Conservation (phyloP, 2,888 invertebrate species). For the Stictocephala bisonia region DNA sequence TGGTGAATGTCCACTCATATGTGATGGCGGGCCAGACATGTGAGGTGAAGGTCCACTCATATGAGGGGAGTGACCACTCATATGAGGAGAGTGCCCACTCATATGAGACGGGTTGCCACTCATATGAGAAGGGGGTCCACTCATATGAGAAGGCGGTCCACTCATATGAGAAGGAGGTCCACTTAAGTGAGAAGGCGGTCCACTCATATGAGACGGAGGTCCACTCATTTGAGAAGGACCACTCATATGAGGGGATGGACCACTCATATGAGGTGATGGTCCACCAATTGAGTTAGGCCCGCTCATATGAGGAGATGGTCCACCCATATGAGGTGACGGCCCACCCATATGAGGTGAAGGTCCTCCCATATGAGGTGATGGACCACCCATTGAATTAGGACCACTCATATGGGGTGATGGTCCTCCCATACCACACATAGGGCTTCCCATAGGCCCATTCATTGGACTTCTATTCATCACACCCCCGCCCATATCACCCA, state of each 20-base stretch:
- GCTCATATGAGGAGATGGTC: slow-evolving; percentile 61
- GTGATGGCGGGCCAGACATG: slow-evolving; percentile 20
- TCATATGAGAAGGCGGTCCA: slow-evolving; percentile 44
- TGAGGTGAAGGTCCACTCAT: slow-evolving; percentile 12
- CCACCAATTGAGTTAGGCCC: slow-evolving; percentile 63
- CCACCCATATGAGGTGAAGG: slow-evolving; percentile 69
- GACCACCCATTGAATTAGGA: slow-evolving; percentile 69
- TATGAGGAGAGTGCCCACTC: slow-evolving; percentile 30
- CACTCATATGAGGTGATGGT: slow-evolving; percentile 55
- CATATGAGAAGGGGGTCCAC: slow-evolving; percentile 21
- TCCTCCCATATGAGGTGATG: slow-evolving; percentile 64
- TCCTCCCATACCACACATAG: slow-evolving; percentile 50
- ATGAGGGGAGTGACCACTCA: slow-evolving; percentile 15
- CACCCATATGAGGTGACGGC: slow-evolving; percentile 63
- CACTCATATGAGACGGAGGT: slow-evolving; percentile 62
- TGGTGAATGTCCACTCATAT: slow-evolving; percentile 6
- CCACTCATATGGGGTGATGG: slow-evolving; percentile 61
- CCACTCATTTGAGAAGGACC: slow-evolving; percentile 63
- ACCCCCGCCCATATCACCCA: slow-evolving; percentile 52
- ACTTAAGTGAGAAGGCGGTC: slow-evolving; percentile 62
- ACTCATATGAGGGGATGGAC: slow-evolving; percentile 69
- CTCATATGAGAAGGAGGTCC: slow-evolving; percentile 41
- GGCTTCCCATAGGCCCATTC: slow-evolving; percentile 67
- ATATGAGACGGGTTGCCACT: not conserved
- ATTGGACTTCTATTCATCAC: slow-evolving; percentile 51